phyloP scores from a whole-genome alignment of 1,140 invertebrate species.

The Samia ricini region DNA sequence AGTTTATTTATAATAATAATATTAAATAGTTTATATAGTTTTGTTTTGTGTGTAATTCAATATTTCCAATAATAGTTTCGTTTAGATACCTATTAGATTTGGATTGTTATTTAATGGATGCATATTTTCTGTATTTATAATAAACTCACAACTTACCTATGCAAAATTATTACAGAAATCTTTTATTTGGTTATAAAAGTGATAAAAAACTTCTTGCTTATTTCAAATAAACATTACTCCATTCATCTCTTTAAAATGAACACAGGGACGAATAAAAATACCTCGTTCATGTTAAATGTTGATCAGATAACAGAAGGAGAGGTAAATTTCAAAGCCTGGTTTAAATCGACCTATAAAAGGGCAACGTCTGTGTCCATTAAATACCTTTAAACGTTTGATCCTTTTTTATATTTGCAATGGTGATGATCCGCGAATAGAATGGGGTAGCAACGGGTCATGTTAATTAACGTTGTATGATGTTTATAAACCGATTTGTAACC shows the following conservation, averaged over 20 bases:
- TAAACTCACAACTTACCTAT: too few species aligned
- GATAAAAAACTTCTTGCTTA: not conserved
- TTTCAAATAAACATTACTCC: not conserved
- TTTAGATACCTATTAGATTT: too few species aligned
- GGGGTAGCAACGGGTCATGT: slow-evolving; percentile 35
- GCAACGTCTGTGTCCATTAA: slow-evolving; percentile 71
- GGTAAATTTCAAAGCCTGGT: slow-evolving; percentile 69
- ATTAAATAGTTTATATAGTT: too few species aligned
- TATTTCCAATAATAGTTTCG: too few species aligned
- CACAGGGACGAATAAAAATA: slow-evolving; percentile 53
- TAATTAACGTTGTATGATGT: slow-evolving; percentile 55
- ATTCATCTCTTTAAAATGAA: slow-evolving; percentile 54
- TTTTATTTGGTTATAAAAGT: too few species aligned
- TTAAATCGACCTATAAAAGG: slow-evolving; percentile 73
- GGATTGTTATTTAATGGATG: too few species aligned
- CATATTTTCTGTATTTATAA: too few species aligned
- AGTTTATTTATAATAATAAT: too few species aligned
- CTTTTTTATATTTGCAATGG: slow-evolving; percentile 72
- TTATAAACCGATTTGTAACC: not conserved
- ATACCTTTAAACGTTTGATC: slow-evolving; percentile 76
- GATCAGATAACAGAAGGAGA: slow-evolving; percentile 44
- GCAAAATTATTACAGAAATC: too few species aligned
- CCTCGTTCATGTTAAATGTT: slow-evolving; percentile 46
- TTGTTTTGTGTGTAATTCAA: too few species aligned
- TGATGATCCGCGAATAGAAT: slow-evolving; percentile 62